Evolutionary conservation across 2,113 vertebrate genomes (phyloP).

Genomic region (Varanus salvator): DNA sequence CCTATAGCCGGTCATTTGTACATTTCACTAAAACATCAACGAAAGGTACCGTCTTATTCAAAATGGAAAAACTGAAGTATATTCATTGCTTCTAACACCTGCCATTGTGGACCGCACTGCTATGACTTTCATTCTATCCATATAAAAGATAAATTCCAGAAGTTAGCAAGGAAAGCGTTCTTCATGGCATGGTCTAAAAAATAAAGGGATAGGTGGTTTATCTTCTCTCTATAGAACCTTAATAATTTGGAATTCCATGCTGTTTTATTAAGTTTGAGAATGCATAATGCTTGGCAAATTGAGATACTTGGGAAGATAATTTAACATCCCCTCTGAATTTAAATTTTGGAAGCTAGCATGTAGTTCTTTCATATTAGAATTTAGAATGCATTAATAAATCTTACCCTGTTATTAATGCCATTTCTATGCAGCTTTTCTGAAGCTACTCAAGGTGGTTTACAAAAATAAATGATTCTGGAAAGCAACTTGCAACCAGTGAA

Average conservation of each 20-base stretch:
- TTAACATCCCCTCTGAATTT: background rate
- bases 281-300: background rate
- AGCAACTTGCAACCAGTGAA: no score
- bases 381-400: background rate
- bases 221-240: background rate
- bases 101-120: slow-evolving; percentile 6
- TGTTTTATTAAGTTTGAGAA: background rate
- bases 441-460: no score
- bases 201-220: background rate
- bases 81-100: slow-evolving; percentile 46
- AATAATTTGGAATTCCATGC: background rate
- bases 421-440: no score
- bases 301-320: background rate
- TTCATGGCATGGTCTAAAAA: background rate
- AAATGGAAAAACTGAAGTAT: slow-evolving; percentile 58
- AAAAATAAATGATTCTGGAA: no score
- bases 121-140: slow-evolving; percentile 15
- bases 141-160: background rate
- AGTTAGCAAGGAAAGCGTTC: background rate
- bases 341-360: background rate
- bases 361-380: background rate
- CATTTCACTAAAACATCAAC: slow-evolving; percentile 70
- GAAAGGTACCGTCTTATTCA: slow-evolving; percentile 42
- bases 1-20: slow-evolving; percentile 71
- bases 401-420: background rate